Conservation (phyloP, 2,113 vertebrate genomes). For the Nanger granti region DNA sequence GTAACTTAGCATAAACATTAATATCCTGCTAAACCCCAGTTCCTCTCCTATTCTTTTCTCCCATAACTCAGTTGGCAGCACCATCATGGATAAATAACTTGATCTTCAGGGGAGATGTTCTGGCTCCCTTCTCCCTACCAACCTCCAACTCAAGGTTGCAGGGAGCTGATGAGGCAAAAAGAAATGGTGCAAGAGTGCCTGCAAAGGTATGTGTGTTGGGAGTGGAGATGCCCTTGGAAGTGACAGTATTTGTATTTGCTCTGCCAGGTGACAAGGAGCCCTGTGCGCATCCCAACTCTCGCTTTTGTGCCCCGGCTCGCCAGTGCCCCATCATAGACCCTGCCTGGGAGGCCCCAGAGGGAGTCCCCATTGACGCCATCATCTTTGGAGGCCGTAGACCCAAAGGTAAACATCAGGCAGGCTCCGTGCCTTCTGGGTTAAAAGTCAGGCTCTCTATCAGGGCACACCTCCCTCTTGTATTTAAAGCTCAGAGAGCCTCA, state of each 20-base stretch:
- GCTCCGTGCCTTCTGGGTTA: not conserved
- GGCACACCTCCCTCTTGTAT: not conserved
- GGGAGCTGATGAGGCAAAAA: not conserved
- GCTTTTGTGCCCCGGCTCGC: slow-evolving; percentile 78
- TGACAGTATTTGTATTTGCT: not conserved
- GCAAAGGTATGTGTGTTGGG: not conserved
- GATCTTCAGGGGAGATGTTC: not conserved
- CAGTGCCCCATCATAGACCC: slow-evolving; percentile 83
- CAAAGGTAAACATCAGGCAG: slow-evolving; percentile 59
- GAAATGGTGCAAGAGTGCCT: not conserved
- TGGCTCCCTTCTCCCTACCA: not conserved
- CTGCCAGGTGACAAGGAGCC: slow-evolving; percentile 71
- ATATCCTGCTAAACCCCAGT: not conserved
- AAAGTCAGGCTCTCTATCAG: not conserved
- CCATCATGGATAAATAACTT: not conserved
- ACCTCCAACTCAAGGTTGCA: not conserved
- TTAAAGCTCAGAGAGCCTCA: not conserved
- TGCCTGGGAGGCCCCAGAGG: slow-evolving; percentile 78
- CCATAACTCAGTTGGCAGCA: not conserved
- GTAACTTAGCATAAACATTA: not conserved
- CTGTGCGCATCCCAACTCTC: slow-evolving; percentile 81
- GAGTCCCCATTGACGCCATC: slow-evolving; percentile 82
- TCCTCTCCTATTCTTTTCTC: not conserved
- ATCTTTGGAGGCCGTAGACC: slow-evolving; percentile 81
- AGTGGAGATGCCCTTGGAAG: not conserved